Conservation (phyloP, 1,140 invertebrate genomes). For the Phymorhynchus buccinoides region DNA sequence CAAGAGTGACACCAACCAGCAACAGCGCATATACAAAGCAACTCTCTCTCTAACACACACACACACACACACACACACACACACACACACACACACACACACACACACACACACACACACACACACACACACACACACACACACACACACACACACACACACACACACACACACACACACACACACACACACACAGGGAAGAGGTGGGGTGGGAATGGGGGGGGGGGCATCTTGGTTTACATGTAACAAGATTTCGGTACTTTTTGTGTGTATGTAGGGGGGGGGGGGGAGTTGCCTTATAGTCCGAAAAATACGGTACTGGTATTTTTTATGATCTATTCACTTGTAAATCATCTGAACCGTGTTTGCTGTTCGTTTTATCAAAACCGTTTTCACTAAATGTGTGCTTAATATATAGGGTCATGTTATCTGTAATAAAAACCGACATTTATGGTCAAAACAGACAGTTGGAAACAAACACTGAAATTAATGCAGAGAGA, state of each 20-base stretch:
- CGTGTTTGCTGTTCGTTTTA: too few species aligned
- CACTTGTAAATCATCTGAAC: too few species aligned
- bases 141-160: conserved; percentile 18
- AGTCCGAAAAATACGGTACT: background rate
- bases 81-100: conserved; percentile 24
- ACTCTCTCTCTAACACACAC: too few species aligned
- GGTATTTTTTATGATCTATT: too few species aligned
- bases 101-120: conserved; percentile 24
- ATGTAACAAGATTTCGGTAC: background rate
- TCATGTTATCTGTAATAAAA: too few species aligned
- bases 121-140: conserved; percentile 20
- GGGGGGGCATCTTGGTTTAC: background rate
- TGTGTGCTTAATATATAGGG: too few species aligned
- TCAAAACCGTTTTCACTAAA: too few species aligned
- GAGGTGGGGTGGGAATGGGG: background rate
- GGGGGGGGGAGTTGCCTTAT: background rate
- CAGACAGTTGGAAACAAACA: too few species aligned
- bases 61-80: conserved; percentile 21
- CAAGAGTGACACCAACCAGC: too few species aligned
- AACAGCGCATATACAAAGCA: too few species aligned
- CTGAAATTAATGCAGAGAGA: too few species aligned
- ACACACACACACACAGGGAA: background rate
- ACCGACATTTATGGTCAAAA: too few species aligned
- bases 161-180: background rate
- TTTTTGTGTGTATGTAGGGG: background rate